Conservation (phyloP, 23 tunicate genomes). For the Aplidium turbinatum region DNA sequence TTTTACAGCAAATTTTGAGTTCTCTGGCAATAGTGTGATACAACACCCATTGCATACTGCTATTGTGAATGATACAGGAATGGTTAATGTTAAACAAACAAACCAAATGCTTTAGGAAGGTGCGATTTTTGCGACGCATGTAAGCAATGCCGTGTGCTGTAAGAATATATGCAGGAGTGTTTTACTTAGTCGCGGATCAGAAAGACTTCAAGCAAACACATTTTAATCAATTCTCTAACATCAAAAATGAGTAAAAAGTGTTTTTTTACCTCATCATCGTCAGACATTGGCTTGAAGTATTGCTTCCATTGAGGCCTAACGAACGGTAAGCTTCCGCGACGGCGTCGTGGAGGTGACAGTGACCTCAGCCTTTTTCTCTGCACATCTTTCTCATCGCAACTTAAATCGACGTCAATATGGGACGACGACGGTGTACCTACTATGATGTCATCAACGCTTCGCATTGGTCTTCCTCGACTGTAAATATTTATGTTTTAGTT, state of each 20-base stretch:
- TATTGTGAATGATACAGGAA: too few relatives aligned
- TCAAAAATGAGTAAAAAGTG: neutral
- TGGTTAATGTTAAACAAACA: too few relatives aligned
- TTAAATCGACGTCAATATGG: slow-evolving; percentile 24
- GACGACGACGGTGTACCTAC: slow-evolving; percentile 37
- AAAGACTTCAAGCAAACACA: too few relatives aligned
- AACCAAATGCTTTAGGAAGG: too few relatives aligned
- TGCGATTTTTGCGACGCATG: too few relatives aligned
- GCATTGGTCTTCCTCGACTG: slow-evolving; percentile 26
- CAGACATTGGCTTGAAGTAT: slow-evolving; percentile 77
- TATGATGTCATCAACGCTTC: slow-evolving; percentile 59
- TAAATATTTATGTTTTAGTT: neutral
- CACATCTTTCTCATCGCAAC: slow-evolving; percentile 31
- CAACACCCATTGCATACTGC: too few relatives aligned
- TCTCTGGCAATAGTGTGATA: too few relatives aligned
- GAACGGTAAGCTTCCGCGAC: slow-evolving; percentile 52
- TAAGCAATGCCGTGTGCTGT: too few relatives aligned
- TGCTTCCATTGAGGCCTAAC: slow-evolving; percentile 71
- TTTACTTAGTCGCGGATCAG: too few relatives aligned
- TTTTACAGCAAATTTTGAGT: too few relatives aligned
- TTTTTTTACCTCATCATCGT: slow-evolving; percentile 65
- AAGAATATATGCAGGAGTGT: too few relatives aligned
- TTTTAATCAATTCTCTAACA: too few relatives aligned
- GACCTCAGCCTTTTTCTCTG: slow-evolving; percentile 49
- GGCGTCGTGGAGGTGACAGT: slow-evolving; percentile 59